Base-by-base conservation (phyloP, 2,888 invertebrate species). In the Melinopterus prodromus region DNA sequence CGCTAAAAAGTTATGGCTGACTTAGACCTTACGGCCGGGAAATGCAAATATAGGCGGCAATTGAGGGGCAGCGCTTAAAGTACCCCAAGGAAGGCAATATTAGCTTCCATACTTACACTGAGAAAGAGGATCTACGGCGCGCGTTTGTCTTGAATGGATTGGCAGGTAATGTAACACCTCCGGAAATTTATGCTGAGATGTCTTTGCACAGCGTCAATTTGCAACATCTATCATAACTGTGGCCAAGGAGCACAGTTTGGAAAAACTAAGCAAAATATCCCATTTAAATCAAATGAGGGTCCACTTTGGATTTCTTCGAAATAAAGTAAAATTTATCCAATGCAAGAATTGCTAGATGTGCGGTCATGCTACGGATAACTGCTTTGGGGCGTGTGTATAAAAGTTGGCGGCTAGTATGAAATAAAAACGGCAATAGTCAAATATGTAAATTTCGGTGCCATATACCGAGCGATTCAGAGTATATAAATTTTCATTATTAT, bases 271-370 rank as follows among this genome's bases (percentile, higher is more conserved):
- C 9, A 77, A 70, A 12, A 26, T 77, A 6, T 70, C n/a, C 69
- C 70, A 77, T 70, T n/a, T 77, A 16, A 16, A 16, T 6, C 6
- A 69, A 0, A 70, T 26, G 5, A 14, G 70, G 7, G 26, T 77
- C 7, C 6, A 16, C n/a, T 77, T 16, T 6, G 70, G 70, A 5
- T 1, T 26, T 16, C 16, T 69, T n/a, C 69, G 26, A 70, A 77
- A 71, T 16, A 70, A 53, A 3, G 26, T n/a, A 69, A 16, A 70
- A 69, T 16, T 77, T 0, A 72, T 76, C 12, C 80, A 80, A 26
- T 80, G 80, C 79, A 71, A 80, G 3, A 80, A 77, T 38, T 79
- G 79, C 78, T 81, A 80, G 36, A 71, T 76, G 77, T 81, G 79
- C 79, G 80, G 80, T 6, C 80, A 79, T 38, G 80, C 72, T 4